A percentile compares a stretch with the other conserved stretches of the same genome.
Evolutionary conservation across 2,888 invertebrate genomes (phyloP).

Genomic region (Sminthurides aquaticus): DNA sequence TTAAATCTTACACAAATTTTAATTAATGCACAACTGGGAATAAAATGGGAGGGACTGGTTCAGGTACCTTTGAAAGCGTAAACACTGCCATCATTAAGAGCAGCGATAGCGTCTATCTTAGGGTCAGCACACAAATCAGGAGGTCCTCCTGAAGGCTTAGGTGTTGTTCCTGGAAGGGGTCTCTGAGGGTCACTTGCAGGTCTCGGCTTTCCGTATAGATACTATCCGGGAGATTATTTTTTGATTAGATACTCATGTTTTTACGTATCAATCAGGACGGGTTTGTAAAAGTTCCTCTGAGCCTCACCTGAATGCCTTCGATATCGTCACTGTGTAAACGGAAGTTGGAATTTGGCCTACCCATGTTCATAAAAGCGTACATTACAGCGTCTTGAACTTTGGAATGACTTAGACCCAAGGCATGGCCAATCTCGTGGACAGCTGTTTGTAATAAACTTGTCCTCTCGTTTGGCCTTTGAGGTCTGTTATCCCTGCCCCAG

Average conservation of each 20-base stretch:
- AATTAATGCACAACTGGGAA: too few relatives aligned
- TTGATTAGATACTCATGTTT: neutral
- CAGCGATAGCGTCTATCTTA: slow-evolving; percentile 35
- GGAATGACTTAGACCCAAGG: slow-evolving; percentile 15
- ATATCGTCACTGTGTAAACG: slow-evolving; percentile 80
- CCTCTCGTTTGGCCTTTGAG: neutral
- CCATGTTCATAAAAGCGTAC: slow-evolving; percentile 77
- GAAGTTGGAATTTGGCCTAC: slow-evolving; percentile 81
- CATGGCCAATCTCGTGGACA: slow-evolving; percentile 22
- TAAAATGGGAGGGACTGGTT: too few relatives aligned
- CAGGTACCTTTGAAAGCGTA: slow-evolving; percentile 36
- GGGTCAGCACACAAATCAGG: slow-evolving; percentile 34
- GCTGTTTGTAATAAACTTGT: slow-evolving; percentile 16
- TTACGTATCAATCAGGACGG: too few relatives aligned
- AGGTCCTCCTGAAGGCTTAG: neutral
- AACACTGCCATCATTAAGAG: slow-evolving; percentile 28
- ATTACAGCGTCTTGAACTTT: slow-evolving; percentile 13
- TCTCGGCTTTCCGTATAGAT: slow-evolving; percentile 12
- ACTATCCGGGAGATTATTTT: slow-evolving; percentile 1
- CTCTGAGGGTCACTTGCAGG: slow-evolving; percentile 7
- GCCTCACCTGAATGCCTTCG: slow-evolving; percentile 65
- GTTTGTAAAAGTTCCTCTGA: too few relatives aligned
- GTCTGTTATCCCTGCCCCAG: slow-evolving; percentile 3
- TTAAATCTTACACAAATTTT: neutral
- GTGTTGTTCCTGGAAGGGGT: neutral